A percentile compares a stretch with the other conserved stretches of the same genome.
phyloP scores from a whole-genome alignment of 2,888 invertebrate species.

The Netelia fuscicornis region DNA sequence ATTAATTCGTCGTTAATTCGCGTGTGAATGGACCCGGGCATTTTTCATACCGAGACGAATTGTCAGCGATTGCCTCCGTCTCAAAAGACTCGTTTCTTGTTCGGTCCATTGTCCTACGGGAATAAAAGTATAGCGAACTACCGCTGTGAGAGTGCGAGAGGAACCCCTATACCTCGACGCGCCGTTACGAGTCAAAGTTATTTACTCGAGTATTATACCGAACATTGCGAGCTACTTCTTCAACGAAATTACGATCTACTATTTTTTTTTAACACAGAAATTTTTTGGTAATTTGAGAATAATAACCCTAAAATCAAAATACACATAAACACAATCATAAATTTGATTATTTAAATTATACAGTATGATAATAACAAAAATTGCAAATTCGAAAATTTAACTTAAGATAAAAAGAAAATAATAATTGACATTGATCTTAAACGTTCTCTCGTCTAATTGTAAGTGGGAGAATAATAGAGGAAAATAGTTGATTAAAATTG shows the following conservation, averaged over 20 bases:
- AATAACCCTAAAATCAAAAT: background rate
- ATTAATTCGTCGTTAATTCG: slow-evolving; percentile 66
- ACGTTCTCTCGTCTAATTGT: no score
- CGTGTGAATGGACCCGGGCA: slow-evolving; percentile 63
- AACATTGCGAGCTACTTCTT: background rate
- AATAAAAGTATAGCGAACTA: slow-evolving; percentile 39
- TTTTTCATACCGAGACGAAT: slow-evolving; percentile 52
- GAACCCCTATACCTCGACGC: slow-evolving; percentile 26
- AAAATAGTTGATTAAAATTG: background rate
- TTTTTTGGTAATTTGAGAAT: background rate
- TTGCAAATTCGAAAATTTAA: background rate
- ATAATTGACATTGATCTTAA: no score
- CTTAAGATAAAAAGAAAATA: background rate
- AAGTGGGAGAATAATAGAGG: background rate
- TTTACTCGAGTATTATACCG: slow-evolving; percentile 10
- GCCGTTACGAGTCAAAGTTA: slow-evolving; percentile 17
- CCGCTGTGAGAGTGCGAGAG: slow-evolving; percentile 37
- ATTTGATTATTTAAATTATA: no score
- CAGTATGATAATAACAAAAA: no score
- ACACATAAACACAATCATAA: no score
- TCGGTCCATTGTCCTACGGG: slow-evolving; percentile 61
- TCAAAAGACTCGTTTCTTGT: slow-evolving; percentile 61
- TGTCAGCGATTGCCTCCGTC: slow-evolving; percentile 45
- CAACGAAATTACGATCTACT: background rate
- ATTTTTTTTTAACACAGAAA: background rate